These are phyloP conservation scores for Gila robusta DNA, from an alignment of 2,797 vertebrate genomes.

Conservation along the genomic window DNA sequence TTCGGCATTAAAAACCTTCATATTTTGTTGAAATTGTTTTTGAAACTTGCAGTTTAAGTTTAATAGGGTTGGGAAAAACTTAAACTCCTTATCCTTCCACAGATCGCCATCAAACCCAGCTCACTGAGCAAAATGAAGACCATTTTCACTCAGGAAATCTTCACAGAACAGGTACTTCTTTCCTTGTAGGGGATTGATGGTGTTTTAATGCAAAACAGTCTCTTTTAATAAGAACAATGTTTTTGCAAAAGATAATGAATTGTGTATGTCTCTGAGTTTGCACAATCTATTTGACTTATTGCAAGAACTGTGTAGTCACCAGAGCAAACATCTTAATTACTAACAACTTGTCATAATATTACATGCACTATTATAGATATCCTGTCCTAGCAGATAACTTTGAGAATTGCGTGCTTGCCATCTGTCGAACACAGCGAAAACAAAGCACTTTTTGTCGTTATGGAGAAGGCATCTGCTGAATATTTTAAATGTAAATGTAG, in stretches of 20 bases:
- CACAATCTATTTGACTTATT: slow-evolving; percentile 18
- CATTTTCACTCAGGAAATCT: slow-evolving; percentile 98
- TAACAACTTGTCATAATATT: slow-evolving; percentile 39
- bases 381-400: slow-evolving; percentile 17
- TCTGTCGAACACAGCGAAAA: slow-evolving; percentile 13
- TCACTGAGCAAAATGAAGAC: slow-evolving; percentile 99
- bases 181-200: slow-evolving; percentile 24
- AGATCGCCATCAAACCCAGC: slow-evolving; percentile 99
- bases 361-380: slow-evolving; percentile 28
- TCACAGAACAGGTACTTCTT: slow-evolving; percentile 92
- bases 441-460: slow-evolving; percentile 6
- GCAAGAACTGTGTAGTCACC: slow-evolving; percentile 9
- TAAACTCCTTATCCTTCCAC: slow-evolving; percentile 46
- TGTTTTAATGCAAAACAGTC: slow-evolving; percentile 22
- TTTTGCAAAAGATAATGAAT: background rate
- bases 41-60: background rate
- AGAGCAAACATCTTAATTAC: slow-evolving; percentile 38
- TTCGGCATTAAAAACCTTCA: background rate
- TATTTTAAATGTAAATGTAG: background rate
- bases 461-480: slow-evolving; percentile 30
- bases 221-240: background rate
- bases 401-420: slow-evolving; percentile 20
- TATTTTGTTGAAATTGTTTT: slow-evolving; percentile 6
- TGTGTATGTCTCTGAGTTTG: slow-evolving; percentile 16
- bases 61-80: background rate